These are phyloP conservation scores for Xestia rhomboidea DNA, from an alignment of 2,888 invertebrate species.

Conservation along the genomic window DNA sequence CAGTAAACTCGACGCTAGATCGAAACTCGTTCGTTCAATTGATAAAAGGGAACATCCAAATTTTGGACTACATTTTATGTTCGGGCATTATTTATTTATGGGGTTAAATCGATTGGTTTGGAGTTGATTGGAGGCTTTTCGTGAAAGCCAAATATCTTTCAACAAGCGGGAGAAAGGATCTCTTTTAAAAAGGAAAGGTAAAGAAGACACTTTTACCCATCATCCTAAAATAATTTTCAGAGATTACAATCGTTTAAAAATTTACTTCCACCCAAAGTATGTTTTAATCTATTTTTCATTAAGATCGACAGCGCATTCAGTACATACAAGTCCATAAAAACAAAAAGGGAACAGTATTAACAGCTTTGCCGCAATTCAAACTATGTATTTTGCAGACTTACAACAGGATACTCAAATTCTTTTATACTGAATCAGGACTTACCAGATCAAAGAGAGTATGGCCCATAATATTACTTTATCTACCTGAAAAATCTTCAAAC, in stretches of 20 bases:
- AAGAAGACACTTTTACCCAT: neutral
- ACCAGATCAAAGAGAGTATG: neutral
- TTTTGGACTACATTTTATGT: conserved; percentile 17
- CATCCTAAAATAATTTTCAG: no score
- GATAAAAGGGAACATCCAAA: conserved; percentile 26
- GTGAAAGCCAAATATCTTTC: conserved; percentile 3
- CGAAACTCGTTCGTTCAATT: conserved; percentile 27
- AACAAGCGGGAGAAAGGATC: neutral
- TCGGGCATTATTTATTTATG: conserved; percentile 41
- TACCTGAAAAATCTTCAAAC: neutral
- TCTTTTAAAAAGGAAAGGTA: neutral
- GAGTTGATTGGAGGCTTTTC: conserved; percentile 19
- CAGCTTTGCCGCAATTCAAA: neutral
- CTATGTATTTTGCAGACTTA: neutral
- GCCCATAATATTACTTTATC: neutral
- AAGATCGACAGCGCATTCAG: neutral
- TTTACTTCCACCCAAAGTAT: neutral
- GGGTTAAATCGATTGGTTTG: conserved; percentile 30
- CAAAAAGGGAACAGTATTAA: neutral
- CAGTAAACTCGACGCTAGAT: conserved; percentile 25
- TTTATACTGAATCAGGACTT: neutral
- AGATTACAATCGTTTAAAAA: neutral
- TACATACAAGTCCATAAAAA: neutral
- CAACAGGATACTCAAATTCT: neutral
- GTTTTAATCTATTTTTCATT: neutral